phyloP scores from a whole-genome alignment of 2,797 vertebrate genomes.

The Parambassis ranga region DNA sequence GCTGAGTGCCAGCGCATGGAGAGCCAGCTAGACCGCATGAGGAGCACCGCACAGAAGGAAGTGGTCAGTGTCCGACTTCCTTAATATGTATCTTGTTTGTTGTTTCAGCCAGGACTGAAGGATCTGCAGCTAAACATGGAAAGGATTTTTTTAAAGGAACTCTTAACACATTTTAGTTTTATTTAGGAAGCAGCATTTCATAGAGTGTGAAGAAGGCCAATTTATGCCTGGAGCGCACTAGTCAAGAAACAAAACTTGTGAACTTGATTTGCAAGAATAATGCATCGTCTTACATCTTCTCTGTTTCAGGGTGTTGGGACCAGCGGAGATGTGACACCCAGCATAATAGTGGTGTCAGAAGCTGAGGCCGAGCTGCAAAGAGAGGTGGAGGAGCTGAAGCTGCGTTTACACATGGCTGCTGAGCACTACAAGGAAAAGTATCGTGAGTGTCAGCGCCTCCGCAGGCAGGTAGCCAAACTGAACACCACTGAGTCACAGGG shows the following conservation, averaged over 20 bases:
- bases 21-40: constrained; percentile 78
- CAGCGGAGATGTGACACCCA: constrained; percentile 43
- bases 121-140: background rate
- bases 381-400: constrained; percentile 96
- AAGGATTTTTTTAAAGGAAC: background rate
- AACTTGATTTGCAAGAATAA: no score
- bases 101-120: background rate
- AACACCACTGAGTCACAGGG: constrained; percentile 79
- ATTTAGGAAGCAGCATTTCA: background rate
- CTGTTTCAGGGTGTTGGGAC: constrained; percentile 62
- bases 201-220: background rate
- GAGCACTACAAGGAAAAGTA: constrained; percentile 99
- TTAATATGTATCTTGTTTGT: background rate
- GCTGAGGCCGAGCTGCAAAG: constrained; percentile 92
- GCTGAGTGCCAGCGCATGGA: constrained; percentile 84
- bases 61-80: constrained; percentile 55
- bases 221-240: no score
- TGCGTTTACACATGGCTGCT: constrained; percentile 97
- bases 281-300: no score
- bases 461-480: constrained; percentile 92
- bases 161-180: background rate
- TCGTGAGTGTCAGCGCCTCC: constrained; percentile 94
- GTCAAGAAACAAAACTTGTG: no score
- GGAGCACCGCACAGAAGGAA: constrained; percentile 70
- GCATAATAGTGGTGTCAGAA: constrained; percentile 66